Evolutionary conservation across 2,113 vertebrate genomes (phyloP).

Genomic region (Benthochromis sp.): DNA sequence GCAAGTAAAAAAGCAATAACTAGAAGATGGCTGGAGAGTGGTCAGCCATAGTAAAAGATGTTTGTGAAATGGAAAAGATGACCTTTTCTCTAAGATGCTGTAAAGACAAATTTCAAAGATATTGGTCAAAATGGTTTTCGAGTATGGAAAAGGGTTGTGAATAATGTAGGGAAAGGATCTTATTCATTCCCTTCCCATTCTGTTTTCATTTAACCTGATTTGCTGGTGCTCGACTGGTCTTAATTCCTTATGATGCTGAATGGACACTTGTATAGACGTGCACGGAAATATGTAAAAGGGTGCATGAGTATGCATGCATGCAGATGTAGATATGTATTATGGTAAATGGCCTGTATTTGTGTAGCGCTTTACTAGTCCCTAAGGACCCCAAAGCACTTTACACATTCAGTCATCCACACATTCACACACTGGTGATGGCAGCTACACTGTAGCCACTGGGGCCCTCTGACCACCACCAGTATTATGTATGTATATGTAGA

Average conservation of each 20-base stretch:
- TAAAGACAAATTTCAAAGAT: rapidly evolving
- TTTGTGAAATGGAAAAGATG: rapidly evolving
- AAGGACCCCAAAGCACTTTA: rapidly evolving
- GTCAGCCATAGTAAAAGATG: not conserved
- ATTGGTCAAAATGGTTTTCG: not conserved
- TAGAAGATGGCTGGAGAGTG: rapidly evolving
- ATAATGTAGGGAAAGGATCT: not conserved
- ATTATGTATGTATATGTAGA: not conserved
- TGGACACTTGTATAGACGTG: not conserved
- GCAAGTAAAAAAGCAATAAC: not conserved
- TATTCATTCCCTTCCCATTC: too few species aligned
- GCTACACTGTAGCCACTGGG: not conserved
- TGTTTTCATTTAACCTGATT: not conserved
- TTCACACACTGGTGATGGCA: not conserved
- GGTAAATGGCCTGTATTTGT: rapidly evolving
- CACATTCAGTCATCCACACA: rapidly evolving
- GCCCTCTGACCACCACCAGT: not conserved
- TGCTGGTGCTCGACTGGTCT: not conserved
- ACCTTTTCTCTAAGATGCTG: not conserved
- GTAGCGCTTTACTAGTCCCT: not conserved
- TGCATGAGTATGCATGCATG: not conserved
- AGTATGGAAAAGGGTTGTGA: rapidly evolving
- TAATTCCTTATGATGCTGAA: not conserved
- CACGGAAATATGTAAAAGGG: rapidly evolving
- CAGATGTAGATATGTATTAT: not conserved